Evolutionary conservation across 2,888 invertebrate genomes (phyloP).

Genomic region (Scelioninae gen. 1): DNA sequence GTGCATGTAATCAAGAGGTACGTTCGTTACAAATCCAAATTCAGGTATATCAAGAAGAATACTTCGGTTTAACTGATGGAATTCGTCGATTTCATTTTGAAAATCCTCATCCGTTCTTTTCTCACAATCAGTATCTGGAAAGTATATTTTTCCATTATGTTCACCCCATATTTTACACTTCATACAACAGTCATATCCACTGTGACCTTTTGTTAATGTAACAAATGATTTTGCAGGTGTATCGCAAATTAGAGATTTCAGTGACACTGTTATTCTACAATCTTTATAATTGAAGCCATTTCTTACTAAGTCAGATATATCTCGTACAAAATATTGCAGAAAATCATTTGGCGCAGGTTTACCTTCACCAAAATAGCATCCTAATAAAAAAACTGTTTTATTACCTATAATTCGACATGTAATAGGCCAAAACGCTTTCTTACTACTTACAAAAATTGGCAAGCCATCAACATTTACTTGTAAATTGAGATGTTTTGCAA

Average conservation of each 20-base stretch:
- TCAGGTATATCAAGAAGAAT: slow-evolving; percentile 52
- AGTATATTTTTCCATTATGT: slow-evolving; percentile 32
- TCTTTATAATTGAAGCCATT: slow-evolving; percentile 4
- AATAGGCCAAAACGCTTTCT: slow-evolving; percentile 68
- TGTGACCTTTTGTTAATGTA: slow-evolving; percentile 58
- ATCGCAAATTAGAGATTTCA: slow-evolving; percentile 58
- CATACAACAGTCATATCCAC: slow-evolving; percentile 57
- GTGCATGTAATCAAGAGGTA: slow-evolving; percentile 70
- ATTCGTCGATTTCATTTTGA: slow-evolving; percentile 23
- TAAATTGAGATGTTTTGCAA: slow-evolving; percentile 1
- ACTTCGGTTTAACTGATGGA: slow-evolving; percentile 52
- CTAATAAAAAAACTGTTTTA: slow-evolving; percentile 53
- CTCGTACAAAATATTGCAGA: slow-evolving; percentile 69
- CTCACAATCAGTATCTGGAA: slow-evolving; percentile 47
- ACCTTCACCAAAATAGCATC: slow-evolving; percentile 64
- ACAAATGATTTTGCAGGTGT: slow-evolving; percentile 67
- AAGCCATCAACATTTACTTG: slow-evolving; percentile 17
- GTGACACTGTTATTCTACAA: background rate
- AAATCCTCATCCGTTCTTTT: slow-evolving; percentile 58
- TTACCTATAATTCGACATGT: slow-evolving; percentile 23
- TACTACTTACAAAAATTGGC: slow-evolving; percentile 37
- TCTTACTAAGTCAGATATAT: slow-evolving; percentile 32
- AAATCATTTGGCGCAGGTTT: slow-evolving; percentile 70
- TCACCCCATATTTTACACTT: slow-evolving; percentile 52
- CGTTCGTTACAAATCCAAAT: slow-evolving; percentile 55